A percentile compares a stretch with the other conserved stretches of the same genome.
Evolutionary conservation across 2,797 vertebrate species (phyloP).

Genomic region (Bovichtus diacanthus): DNA sequence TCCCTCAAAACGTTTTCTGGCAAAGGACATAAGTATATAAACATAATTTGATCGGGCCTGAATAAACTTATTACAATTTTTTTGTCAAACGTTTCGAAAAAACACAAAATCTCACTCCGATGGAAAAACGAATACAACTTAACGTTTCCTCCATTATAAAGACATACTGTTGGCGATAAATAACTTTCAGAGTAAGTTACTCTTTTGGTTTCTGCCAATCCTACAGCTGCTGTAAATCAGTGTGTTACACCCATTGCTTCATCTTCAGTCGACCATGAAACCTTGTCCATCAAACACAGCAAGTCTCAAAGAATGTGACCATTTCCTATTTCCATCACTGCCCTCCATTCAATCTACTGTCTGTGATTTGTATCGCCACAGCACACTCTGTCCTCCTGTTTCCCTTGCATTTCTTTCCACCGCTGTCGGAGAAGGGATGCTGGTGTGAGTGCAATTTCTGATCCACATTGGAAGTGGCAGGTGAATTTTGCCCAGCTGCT

Average conservation of each 20-base stretch:
- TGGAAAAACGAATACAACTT: not conserved
- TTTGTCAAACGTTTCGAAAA: not conserved
- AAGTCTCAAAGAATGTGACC: constrained; percentile 69
- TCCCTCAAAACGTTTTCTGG: not conserved
- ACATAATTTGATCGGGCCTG: not conserved
- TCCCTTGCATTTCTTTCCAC: constrained; percentile 50
- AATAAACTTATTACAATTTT: not conserved
- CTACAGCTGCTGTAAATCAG: constrained; percentile 56
- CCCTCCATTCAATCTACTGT: constrained; percentile 65
- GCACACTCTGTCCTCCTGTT: constrained; percentile 54
- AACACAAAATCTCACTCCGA: not conserved
- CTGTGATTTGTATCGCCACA: constrained; percentile 71
- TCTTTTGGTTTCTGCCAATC: constrained; percentile 32
- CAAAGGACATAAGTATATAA: not conserved
- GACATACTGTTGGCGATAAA: constrained; percentile 1
- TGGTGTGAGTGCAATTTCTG: constrained; percentile 80
- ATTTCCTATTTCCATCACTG: constrained; percentile 71
- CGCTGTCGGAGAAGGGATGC: constrained; percentile 52
- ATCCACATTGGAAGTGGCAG: constrained; percentile 86
- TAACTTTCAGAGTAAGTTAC: constrained; percentile 10
- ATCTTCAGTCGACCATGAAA: constrained; percentile 60
- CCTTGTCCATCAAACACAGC: constrained; percentile 71
- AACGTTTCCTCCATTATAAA: not conserved
- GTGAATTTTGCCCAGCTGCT: constrained; percentile 85
- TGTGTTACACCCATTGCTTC: constrained; percentile 49